phyloP scores from a whole-genome alignment of 2,797 vertebrate genomes.

The Apogon hyalosoma region DNA sequence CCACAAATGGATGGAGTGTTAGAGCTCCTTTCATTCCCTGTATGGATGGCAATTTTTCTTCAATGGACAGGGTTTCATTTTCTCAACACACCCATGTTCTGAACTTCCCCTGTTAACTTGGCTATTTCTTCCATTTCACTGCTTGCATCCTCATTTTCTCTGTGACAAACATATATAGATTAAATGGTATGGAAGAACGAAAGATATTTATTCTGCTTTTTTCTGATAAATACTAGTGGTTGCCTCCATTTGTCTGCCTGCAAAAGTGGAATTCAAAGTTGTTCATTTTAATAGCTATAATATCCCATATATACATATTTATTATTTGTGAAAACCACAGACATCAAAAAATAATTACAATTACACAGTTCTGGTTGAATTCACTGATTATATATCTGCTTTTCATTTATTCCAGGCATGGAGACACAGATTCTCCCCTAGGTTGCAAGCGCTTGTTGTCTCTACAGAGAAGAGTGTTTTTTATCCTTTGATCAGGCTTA shows the following conservation, averaged over 20 bases:
- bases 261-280: too few species aligned
- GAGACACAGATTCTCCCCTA: conserved; percentile 21
- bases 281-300: conserved; percentile 3
- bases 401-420: conserved; percentile 54
- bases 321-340: conserved; percentile 31
- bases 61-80: conserved; percentile 16
- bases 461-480: conserved; percentile 36
- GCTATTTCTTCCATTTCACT: background rate
- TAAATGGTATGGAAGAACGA: background rate
- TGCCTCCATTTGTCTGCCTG: background rate
- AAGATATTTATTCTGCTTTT: background rate
- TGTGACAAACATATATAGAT: conserved; percentile 1
- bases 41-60: conserved; percentile 4
- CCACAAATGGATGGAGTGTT: conserved; percentile 10
- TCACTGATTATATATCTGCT: conserved; percentile 26
- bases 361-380: conserved; percentile 38
- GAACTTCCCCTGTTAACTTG: background rate
- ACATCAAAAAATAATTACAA: conserved; percentile 38
- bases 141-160: conserved; percentile 6
- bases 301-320: background rate
- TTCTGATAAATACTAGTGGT: background rate
- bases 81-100: background rate
- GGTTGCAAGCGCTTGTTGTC: conserved; percentile 32
- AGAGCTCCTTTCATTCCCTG: conserved; percentile 20
- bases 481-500: conserved; percentile 60